Evolutionary conservation across 2,888 invertebrate species (phyloP).

Genomic region (Leptinotarsa tumamoca): DNA sequence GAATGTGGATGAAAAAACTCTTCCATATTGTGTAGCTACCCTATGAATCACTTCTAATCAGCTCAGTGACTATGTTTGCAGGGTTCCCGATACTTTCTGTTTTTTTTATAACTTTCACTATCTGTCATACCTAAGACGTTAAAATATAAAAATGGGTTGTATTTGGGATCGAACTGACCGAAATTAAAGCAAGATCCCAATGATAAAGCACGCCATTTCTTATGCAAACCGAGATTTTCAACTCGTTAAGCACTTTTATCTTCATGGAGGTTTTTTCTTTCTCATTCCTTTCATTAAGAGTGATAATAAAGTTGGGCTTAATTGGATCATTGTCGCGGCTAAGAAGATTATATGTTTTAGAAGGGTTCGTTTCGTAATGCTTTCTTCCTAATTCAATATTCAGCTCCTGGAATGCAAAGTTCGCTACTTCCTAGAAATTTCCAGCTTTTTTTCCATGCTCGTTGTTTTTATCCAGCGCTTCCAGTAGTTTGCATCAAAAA

Average conservation of each 20-base stretch:
- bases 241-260: background rate
- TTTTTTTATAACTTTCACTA: too few relatives aligned
- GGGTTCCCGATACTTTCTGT: too few relatives aligned
- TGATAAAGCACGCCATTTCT: background rate
- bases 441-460: background rate
- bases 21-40: too few relatives aligned
- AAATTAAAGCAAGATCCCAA: background rate
- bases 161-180: too few relatives aligned
- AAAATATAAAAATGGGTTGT: too few relatives aligned
- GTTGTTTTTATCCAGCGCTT: too few relatives aligned
- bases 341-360: background rate
- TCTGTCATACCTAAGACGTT: too few relatives aligned
- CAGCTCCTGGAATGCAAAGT: background rate
- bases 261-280: background rate
- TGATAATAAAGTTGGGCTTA: constrained; percentile 4
- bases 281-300: background rate
- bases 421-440: background rate
- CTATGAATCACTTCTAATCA: too few relatives aligned
- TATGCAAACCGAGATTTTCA: background rate
- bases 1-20: too few relatives aligned
- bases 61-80: too few relatives aligned
- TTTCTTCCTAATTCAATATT: background rate
- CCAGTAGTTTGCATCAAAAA: too few relatives aligned
- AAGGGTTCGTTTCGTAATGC: background rate
- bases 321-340: background rate